Conservation (phyloP, 2,797 vertebrate genomes). For the Sebastes ruberrimus region DNA sequence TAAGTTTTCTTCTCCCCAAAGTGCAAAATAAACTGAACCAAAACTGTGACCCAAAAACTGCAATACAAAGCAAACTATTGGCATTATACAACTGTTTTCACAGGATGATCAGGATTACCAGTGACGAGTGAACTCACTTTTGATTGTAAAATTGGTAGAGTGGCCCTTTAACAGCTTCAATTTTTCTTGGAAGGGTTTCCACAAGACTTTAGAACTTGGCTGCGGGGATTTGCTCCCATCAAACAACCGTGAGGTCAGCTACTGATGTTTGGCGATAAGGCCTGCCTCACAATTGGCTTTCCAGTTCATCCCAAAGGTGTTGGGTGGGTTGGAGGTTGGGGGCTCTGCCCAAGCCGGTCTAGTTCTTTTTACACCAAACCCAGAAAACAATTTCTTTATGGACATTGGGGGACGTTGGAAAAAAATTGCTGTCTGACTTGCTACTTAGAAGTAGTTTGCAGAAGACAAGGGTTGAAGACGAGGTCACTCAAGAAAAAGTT, state of each 20-base stretch:
- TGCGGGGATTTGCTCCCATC: not conserved
- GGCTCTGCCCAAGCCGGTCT: not conserved
- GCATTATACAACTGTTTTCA: not conserved
- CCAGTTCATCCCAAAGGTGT: not conserved
- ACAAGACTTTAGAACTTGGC: not conserved
- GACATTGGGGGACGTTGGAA: not conserved
- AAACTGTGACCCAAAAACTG: too few species aligned
- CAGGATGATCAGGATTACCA: not conserved
- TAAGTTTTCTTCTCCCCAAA: too few species aligned
- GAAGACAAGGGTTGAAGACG: constrained; percentile 16
- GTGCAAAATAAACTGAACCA: too few species aligned
- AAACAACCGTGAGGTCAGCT: not conserved
- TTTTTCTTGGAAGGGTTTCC: not conserved
- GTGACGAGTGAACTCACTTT: not conserved
- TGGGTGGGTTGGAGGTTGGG: too few species aligned
- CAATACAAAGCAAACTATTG: too few species aligned
- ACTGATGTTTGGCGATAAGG: not conserved
- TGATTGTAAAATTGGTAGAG: not conserved
- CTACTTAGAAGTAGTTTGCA: constrained; percentile 5
- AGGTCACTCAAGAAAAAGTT: constrained; percentile 30
- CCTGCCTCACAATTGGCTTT: not conserved
- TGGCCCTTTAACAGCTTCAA: not conserved
- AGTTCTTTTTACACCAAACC: not conserved
- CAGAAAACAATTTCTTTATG: not conserved
- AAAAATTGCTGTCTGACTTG: not conserved